Evolutionary conservation across 1,140 invertebrate genomes (phyloP).

Genomic region (Teleopsis dalmanni): DNA sequence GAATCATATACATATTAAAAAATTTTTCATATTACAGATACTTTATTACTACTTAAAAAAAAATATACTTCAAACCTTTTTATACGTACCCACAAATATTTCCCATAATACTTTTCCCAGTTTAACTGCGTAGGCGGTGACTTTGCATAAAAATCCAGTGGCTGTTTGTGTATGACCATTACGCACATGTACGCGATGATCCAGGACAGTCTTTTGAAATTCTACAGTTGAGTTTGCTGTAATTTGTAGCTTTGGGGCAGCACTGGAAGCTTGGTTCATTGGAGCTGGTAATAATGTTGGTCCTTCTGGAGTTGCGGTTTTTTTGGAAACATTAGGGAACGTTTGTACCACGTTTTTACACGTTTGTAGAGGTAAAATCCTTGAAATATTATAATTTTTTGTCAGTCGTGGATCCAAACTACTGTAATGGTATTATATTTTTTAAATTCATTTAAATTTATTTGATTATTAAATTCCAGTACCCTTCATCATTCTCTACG

Average conservation of each 20-base stretch:
- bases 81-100: constrained; percentile 14
- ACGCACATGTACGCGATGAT: constrained; percentile 32
- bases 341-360: background rate
- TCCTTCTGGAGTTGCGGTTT: background rate
- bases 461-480: no score
- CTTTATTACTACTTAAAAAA: no score
- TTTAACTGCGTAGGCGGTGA: constrained; percentile 18
- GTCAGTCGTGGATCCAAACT: constrained; percentile 11
- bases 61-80: constrained; percentile 15
- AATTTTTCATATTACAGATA: background rate
- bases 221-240: constrained; percentile 28
- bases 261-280: constrained; percentile 17
- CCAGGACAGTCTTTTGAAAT: constrained; percentile 26
- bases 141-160: constrained; percentile 30
- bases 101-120: constrained; percentile 18
- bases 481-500: no score
- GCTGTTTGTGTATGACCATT: constrained; percentile 32
- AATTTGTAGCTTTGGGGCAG: constrained; percentile 26
- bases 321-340: constrained; percentile 8
- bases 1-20: constrained; percentile 21
- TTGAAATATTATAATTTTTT: constrained; percentile 11
- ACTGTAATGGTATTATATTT: constrained; percentile 6
- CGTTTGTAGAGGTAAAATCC: constrained; percentile 1
- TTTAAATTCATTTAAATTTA: no score
- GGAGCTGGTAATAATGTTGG: background rate